Base-by-base conservation (phyloP, 2,797 vertebrate species). In the Discoglossus pictus region DNA sequence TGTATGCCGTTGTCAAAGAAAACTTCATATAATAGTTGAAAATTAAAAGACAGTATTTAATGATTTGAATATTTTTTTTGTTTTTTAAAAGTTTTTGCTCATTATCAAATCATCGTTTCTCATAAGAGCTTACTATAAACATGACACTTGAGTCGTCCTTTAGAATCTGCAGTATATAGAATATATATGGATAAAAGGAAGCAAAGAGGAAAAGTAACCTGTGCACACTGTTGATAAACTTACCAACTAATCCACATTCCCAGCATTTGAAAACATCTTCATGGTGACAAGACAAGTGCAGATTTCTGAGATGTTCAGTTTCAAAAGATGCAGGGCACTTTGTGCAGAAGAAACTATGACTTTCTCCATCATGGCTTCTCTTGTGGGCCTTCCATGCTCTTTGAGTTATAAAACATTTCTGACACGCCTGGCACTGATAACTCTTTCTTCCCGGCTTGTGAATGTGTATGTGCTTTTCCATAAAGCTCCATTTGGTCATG, bases 401-500 rank as follows among this genome's bases (percentile, higher is more conserved):
- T 10, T 39, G 61, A n/a, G 44, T 77, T 27, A 68, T 20, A 23
- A 78, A 84, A 25, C 35, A 60, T 39, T 68, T 76, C 61, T 59
- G 42, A 47, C 74, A 76, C 15, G 69, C 10, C 12, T 73, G 38
- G 68, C 70, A 68, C 27, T 69, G 51, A 44, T 25, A 75, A 16
- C 36, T 64, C 75, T 60, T 74, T 38, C 69, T 70, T 27, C 73
- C 17, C n/a, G 1, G 11, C 11, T 72, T 65, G 27, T 68, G 74
- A 16, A 63, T 63, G 60, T 70, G 80, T 73, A 87, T 84, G 47
- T 85, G 76, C 12, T 63, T 77, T 75, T 88, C 82, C 78, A 83
- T 80, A 60, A 78, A 75, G 10, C 62, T 70, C 83, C 80, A 87
- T 4, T 79, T 76, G 31, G 62, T 66, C 0, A 76, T 15, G 0